Conservation (phyloP, 2,888 invertebrate species). For the Calliopum simillimum region DNA sequence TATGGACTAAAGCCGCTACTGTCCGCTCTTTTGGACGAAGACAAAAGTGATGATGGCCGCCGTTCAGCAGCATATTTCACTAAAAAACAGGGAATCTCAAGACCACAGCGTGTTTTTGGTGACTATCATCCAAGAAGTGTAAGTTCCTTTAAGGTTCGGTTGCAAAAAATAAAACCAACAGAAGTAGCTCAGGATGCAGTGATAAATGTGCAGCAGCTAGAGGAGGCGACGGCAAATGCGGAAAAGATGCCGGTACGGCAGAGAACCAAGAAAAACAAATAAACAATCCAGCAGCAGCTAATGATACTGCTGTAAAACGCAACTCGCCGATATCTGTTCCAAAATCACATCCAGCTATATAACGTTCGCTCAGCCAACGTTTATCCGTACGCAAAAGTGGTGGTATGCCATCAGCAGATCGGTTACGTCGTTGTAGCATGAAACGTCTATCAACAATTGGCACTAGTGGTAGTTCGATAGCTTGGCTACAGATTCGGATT, state of each 20-base stretch:
- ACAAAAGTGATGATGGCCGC: constrained; percentile 46
- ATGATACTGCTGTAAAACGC: too few species aligned
- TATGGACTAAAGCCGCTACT: constrained; percentile 36
- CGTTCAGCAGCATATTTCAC: constrained; percentile 45
- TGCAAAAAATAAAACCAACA: constrained; percentile 30
- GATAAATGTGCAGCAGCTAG: background rate
- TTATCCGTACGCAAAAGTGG: constrained; percentile 10
- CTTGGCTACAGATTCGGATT: constrained; percentile 37
- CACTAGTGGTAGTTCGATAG: constrained; percentile 43
- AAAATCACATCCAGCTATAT: background rate
- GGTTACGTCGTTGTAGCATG: constrained; percentile 42
- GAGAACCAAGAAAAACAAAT: background rate
- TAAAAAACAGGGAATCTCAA: constrained; percentile 37
- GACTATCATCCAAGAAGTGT: constrained; percentile 37
- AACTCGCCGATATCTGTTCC: background rate
- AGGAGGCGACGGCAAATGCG: background rate
- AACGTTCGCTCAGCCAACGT: background rate
- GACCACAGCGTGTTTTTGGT: constrained; percentile 32
- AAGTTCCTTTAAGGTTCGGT: constrained; percentile 42
- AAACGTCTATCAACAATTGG: constrained; percentile 30
- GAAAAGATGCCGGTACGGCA: background rate
- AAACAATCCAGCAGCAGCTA: background rate
- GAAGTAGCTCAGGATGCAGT: background rate
- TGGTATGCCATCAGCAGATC: constrained; percentile 36
- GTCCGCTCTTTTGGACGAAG: constrained; percentile 42